A percentile compares a stretch with the other conserved stretches of the same genome.
These are phyloP conservation scores for Noctua pronuba DNA, from an alignment of 2,888 invertebrate species.

Conservation along the genomic window DNA sequence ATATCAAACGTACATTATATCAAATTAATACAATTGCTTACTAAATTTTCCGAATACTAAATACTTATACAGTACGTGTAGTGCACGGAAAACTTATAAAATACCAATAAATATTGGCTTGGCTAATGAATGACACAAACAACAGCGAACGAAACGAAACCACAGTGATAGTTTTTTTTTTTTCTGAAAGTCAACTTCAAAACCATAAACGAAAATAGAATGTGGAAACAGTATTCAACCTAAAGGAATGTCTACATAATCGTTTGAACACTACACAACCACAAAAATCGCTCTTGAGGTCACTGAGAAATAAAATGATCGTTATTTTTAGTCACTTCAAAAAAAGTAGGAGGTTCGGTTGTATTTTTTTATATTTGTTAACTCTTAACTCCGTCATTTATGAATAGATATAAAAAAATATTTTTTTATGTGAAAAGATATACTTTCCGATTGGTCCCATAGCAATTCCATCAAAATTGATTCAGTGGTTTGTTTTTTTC, in stretches of 20 bases:
- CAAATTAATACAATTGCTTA: constrained; percentile 7
- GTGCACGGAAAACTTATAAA: constrained; percentile 22
- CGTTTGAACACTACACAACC: not conserved
- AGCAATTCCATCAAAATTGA: too few species aligned
- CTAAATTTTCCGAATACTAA: constrained; percentile 7
- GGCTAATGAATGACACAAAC: constrained; percentile 50
- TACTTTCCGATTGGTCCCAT: too few species aligned
- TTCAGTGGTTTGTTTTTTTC: too few species aligned
- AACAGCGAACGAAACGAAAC: constrained; percentile 46
- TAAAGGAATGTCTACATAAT: constrained; percentile 4
- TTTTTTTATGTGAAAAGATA: too few species aligned
- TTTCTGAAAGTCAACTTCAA: constrained; percentile 14
- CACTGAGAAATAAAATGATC: too few species aligned
- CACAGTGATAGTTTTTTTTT: constrained; percentile 6
- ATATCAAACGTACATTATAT: constrained; percentile 39
- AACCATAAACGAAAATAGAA: constrained; percentile 16
- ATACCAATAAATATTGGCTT: constrained; percentile 33
- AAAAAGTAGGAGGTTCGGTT: too few species aligned
- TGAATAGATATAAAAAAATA: too few species aligned
- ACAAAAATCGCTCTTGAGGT: too few species aligned
- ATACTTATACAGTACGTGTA: constrained; percentile 14
- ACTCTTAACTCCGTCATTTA: too few species aligned
- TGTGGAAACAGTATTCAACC: not conserved
- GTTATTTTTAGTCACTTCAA: too few species aligned
- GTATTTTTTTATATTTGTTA: too few species aligned